Evolutionary conservation across 2,888 invertebrate species (phyloP), one percentile per base, ranked within the genome.

Genomic region (Iselma pallidipennis): DNA sequence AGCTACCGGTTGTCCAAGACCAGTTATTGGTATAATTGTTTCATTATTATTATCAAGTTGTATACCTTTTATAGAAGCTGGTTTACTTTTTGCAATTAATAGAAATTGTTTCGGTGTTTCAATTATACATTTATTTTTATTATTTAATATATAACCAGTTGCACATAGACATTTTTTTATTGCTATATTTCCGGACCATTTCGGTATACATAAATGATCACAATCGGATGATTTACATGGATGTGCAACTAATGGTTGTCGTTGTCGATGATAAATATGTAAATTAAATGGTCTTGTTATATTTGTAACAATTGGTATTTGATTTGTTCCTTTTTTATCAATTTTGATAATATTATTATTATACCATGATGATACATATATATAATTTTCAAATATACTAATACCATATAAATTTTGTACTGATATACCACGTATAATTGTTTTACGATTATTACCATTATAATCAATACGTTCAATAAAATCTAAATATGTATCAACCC

Each of bases 401-500:
- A 94, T 85, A 55, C 89, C 88, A 73, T 88, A 88, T 60, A 92
- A 83, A 76, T 87, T 87, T 76, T 88, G 87, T 19, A 87, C 87
- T 85, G 88, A 82, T 12, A 79, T 74, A 37, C 78, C 79, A 63
- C 76, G 84, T 59, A 85, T 82, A 55, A 89, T 82, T 4, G 89
- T 89, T 74, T 81, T 82, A 57, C 92, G 83, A 73, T 88, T 85
- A 14, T 81, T 81, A 9, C 93, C 94, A 76, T 90, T 85, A 80
- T 94, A 94, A 82, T 91, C 88, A 21, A 91, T 87, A 63, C 91
- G 84, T 81, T 94, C 92, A 4, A 94, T 86, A 73, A 87, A 88
- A 82, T 92, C 92, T 72, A 92, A 84, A 81, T 91, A 92, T 6
- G 88, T 87, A 81, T 94, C 94, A 57, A 89, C 88, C 92, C 92